Conservation (phyloP, 2,113 vertebrate species). For the Pseudorhombus dupliciocellatus region DNA sequence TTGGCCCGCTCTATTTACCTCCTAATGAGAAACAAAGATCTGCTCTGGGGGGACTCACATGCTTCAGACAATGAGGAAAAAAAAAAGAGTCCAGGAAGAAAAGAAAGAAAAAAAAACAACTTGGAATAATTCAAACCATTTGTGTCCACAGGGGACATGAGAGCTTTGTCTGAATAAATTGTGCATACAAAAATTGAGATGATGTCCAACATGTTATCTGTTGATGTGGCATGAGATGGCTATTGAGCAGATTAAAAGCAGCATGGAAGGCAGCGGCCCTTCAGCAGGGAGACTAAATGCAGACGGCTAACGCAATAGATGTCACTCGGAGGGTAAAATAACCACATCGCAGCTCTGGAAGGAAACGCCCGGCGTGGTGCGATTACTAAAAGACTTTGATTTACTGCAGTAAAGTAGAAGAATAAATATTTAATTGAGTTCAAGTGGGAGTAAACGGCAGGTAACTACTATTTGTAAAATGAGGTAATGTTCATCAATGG, state of each 20-base stretch:
- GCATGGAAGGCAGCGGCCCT: conserved; percentile 20
- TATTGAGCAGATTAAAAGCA: conserved; percentile 53
- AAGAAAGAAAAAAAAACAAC: conserved; percentile 37
- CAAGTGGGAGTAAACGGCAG: conserved; percentile 39
- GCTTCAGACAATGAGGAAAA: conserved; percentile 65
- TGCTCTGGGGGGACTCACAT: conserved; percentile 71
- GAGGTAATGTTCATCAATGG: not conserved
- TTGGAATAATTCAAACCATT: conserved; percentile 78
- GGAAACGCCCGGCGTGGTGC: conserved; percentile 48
- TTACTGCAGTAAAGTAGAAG: conserved; percentile 51
- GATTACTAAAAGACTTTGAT: conserved; percentile 5
- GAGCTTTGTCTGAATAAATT: conserved; percentile 68
- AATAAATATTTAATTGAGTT: conserved; percentile 46
- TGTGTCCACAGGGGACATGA: conserved; percentile 60
- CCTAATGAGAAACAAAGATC: conserved; percentile 81
- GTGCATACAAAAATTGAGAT: conserved; percentile 53
- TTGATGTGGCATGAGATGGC: conserved; percentile 63
- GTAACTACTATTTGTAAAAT: no score
- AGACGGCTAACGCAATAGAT: conserved; percentile 26
- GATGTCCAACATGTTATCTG: conserved; percentile 59
- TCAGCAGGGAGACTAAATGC: conserved; percentile 25
- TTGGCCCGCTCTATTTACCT: conserved; percentile 75
- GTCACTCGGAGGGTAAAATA: conserved; percentile 24
- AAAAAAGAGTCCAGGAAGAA: conserved; percentile 44
- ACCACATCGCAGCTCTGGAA: conserved; percentile 30